Evolutionary conservation across 2,113 vertebrate species (phyloP).

Genomic region (Anoplopoma fimbria): DNA sequence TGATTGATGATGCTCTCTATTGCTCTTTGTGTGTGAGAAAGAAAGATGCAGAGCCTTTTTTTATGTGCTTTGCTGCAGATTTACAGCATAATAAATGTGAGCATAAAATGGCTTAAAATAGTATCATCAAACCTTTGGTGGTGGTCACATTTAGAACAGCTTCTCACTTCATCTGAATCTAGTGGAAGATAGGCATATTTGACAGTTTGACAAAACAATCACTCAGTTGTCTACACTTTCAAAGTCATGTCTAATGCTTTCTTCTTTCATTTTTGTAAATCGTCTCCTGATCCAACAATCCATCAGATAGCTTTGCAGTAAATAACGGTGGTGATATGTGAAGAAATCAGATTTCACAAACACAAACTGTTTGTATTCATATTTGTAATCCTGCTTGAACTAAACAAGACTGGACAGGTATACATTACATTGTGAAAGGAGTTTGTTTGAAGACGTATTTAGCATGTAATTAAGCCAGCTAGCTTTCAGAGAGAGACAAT

Average conservation of each 20-base stretch:
- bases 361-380: background rate
- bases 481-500: constrained; percentile 34
- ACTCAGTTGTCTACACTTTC: constrained; percentile 30
- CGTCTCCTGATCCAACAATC: constrained; percentile 28
- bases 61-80: constrained; percentile 37
- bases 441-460: constrained; percentile 34
- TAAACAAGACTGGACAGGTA: constrained; percentile 46
- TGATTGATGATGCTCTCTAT: constrained; percentile 41
- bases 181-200: constrained; percentile 4
- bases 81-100: constrained; percentile 64
- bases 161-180: background rate
- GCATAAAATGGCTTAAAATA: constrained; percentile 24
- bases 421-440: constrained; percentile 33
- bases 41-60: constrained; percentile 3
- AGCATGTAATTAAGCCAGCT: constrained; percentile 57
- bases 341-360: background rate
- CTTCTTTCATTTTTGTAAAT: constrained; percentile 34
- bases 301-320: constrained; percentile 20
- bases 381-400: constrained; percentile 22
- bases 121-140: constrained; percentile 44
- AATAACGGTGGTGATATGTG: constrained; percentile 1
- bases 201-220: constrained; percentile 64
- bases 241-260: constrained; percentile 31
- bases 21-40: background rate
- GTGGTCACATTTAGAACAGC: constrained; percentile 15